A percentile compares a stretch with the other conserved stretches of the same genome.
These are phyloP conservation scores for Caloenas nicobarica DNA, from an alignment of 2,113 vertebrate species.

Conservation along the genomic window DNA sequence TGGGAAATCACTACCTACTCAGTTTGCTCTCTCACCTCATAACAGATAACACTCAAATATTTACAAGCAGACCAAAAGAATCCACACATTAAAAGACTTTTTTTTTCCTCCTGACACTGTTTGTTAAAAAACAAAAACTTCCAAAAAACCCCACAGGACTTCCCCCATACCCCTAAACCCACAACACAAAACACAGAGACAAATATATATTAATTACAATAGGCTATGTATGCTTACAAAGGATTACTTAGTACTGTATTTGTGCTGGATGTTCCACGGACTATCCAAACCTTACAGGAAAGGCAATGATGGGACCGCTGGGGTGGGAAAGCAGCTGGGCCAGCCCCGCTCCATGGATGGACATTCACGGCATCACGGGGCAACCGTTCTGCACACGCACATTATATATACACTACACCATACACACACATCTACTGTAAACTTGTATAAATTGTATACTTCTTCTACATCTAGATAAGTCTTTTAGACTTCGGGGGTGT, in stretches of 20 bases:
- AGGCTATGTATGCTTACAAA: not conserved
- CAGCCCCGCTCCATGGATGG: no score
- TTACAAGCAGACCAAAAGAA: conserved; percentile 2
- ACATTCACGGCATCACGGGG: not conserved
- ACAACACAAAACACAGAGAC: not conserved
- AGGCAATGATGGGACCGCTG: not conserved
- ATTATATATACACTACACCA: not conserved
- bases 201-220: not conserved
- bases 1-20: conserved; percentile 74
- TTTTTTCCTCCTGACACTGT: not conserved
- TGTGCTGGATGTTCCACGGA: not conserved
- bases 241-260: not conserved
- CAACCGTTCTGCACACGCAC: not conserved
- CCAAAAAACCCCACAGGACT: not conserved
- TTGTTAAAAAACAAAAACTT: not conserved
- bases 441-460: not conserved
- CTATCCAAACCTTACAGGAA: not conserved
- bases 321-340: no score
- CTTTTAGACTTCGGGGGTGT: not conserved
- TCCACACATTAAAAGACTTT: not conserved
- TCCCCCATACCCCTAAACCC: no score
- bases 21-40: not conserved
- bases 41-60: conserved; percentile 21
- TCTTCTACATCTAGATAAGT: not conserved
- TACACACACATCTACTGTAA: not conserved